A percentile compares a stretch with the other conserved stretches of the same genome.
Evolutionary conservation across 2,888 invertebrate genomes (phyloP).

Genomic region (Ophioninae sp.): DNA sequence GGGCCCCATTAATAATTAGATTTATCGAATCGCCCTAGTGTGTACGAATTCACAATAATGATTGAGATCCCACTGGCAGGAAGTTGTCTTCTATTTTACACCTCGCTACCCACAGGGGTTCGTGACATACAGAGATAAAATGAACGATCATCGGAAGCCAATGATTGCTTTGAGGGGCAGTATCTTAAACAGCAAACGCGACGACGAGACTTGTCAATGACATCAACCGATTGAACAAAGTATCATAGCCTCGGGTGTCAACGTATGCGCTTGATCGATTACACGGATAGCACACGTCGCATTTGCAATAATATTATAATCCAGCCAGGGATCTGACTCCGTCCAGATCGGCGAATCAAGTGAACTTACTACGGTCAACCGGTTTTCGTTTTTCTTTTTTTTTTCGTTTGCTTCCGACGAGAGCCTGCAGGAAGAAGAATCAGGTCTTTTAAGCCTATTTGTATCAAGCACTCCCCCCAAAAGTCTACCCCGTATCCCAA

Average conservation of each 20-base stretch:
- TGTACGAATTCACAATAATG: too few relatives aligned
- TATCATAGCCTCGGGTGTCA: background rate
- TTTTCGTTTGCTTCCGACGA: slow-evolving; percentile 7
- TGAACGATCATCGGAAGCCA: background rate
- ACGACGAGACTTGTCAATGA: background rate
- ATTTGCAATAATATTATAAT: slow-evolving; percentile 32
- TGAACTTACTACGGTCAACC: background rate
- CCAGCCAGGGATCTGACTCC: slow-evolving; percentile 11
- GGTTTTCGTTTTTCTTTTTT: background rate
- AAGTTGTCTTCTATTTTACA: too few relatives aligned
- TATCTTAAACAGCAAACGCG: background rate
- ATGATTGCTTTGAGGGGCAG: background rate
- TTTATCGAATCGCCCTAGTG: too few relatives aligned
- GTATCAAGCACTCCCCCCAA: slow-evolving; percentile 34
- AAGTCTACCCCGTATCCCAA: too few relatives aligned
- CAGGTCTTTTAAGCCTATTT: slow-evolving; percentile 42
- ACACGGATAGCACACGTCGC: background rate
- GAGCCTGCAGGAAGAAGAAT: background rate
- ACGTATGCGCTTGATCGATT: slow-evolving; percentile 5
- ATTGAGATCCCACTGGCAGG: too few relatives aligned
- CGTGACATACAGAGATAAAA: too few relatives aligned
- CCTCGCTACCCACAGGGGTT: too few relatives aligned
- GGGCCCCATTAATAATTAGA: too few relatives aligned
- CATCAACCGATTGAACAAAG: background rate
- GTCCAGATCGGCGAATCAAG: slow-evolving; percentile 28